Conservation (phyloP, 1,140 invertebrate species). For the Physella acuta region DNA sequence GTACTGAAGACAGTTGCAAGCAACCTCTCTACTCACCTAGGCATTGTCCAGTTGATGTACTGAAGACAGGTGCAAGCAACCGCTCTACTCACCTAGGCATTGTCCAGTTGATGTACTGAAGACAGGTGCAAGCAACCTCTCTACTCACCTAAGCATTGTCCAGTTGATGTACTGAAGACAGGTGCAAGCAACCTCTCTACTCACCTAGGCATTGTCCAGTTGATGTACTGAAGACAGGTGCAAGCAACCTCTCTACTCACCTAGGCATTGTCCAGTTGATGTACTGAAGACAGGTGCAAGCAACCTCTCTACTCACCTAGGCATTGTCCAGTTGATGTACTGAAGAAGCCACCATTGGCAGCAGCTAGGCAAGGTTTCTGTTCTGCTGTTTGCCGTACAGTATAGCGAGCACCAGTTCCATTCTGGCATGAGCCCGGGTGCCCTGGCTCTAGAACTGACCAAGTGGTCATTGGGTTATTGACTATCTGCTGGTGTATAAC, state of each 20-base stretch:
- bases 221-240: too few relatives aligned
- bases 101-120: too few relatives aligned
- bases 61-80: too few relatives aligned
- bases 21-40: too few relatives aligned
- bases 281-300: neutral
- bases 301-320: slow-evolving; percentile 42
- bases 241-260: slow-evolving; percentile 34
- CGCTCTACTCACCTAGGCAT: too few relatives aligned
- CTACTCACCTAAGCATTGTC: too few relatives aligned
- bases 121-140: too few relatives aligned
- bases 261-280: slow-evolving; percentile 54
- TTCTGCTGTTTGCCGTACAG: slow-evolving; percentile 42
- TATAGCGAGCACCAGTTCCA: slow-evolving; percentile 33
- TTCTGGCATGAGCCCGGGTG: slow-evolving; percentile 41
- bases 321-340: slow-evolving; percentile 52
- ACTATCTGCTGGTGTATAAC: slow-evolving; percentile 42
- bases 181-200: too few relatives aligned
- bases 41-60: too few relatives aligned
- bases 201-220: too few relatives aligned
- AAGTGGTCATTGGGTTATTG: slow-evolving; percentile 44
- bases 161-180: too few relatives aligned
- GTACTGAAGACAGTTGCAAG: too few relatives aligned
- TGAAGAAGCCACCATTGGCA: slow-evolving; percentile 60
- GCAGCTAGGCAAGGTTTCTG: slow-evolving; percentile 51
- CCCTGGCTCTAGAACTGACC: slow-evolving; percentile 53